Percentiles rank a stretch among this genome's conserved stretches.
These are phyloP conservation scores for Phodopus roborovskii DNA, from an alignment of 2,113 vertebrate species.

Conservation along the genomic window DNA sequence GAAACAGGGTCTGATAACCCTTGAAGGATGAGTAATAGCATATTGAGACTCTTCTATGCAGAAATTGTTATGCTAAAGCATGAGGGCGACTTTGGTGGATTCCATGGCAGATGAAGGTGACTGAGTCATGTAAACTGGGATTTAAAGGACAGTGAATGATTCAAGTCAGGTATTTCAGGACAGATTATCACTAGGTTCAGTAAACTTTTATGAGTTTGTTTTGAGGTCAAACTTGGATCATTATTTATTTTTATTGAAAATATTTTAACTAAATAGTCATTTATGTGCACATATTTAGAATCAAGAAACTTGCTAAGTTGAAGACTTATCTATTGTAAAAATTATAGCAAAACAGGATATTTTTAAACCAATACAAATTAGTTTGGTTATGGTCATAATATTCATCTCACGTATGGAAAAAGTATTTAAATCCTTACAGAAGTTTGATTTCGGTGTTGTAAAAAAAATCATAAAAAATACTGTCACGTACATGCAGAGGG, in stretches of 20 bases:
- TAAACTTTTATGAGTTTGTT: not conserved
- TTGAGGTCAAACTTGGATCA: not conserved
- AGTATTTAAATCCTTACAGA: no score
- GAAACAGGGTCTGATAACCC: conserved; percentile 33
- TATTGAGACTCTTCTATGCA: conserved; percentile 34
- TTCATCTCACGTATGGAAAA: not conserved
- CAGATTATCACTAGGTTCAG: not conserved
- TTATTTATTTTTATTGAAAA: conserved; percentile 33
- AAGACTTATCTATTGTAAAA: not conserved
- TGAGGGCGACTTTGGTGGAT: no score
- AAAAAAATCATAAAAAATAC: not conserved
- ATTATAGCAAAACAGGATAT: not conserved
- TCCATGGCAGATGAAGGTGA: no score
- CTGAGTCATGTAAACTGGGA: not conserved
- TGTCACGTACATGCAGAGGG: no score
- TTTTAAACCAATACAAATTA: not conserved
- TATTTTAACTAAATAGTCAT: conserved; percentile 31
- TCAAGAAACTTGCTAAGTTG: conserved; percentile 34
- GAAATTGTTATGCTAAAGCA: not conserved
- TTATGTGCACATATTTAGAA: conserved; percentile 43
- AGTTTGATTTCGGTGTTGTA: conserved; percentile 17
- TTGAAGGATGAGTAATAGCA: conserved; percentile 22
- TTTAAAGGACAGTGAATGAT: not conserved
- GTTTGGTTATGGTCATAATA: conserved; percentile 19
- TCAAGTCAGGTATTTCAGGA: not conserved